Evolutionary conservation across 2,113 vertebrate species (phyloP).

Genomic region (Prolemur simus): DNA sequence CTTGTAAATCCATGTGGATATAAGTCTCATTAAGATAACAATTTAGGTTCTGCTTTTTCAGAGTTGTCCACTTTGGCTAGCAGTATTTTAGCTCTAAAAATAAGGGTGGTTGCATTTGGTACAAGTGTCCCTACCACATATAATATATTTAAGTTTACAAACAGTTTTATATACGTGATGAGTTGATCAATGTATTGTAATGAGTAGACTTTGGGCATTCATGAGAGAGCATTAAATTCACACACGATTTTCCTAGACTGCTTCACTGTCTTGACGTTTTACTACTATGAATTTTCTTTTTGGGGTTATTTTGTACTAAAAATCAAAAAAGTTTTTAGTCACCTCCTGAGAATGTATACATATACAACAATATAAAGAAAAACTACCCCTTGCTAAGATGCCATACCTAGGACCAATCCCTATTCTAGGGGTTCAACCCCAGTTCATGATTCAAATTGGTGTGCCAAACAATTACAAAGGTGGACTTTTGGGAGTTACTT

Average conservation of each 20-base stretch:
- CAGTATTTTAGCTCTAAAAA: neutral
- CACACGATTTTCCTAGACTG: neutral
- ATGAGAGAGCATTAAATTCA: neutral
- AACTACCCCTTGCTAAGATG: neutral
- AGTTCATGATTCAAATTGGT: neutral
- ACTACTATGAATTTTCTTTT: neutral
- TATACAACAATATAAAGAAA: neutral
- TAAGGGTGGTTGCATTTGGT: neutral
- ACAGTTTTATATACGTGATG: neutral
- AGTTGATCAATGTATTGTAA: neutral
- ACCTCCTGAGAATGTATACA: neutral
- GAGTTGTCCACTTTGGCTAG: neutral
- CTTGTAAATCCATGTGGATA: neutral
- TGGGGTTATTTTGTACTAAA: conserved; percentile 3
- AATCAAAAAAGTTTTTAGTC: neutral
- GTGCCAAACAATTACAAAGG: neutral
- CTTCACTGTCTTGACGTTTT: neutral
- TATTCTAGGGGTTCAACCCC: neutral
- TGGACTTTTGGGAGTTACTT: neutral
- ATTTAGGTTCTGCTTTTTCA: neutral
- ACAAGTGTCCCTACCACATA: neutral
- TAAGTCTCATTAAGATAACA: neutral
- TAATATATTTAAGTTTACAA: neutral
- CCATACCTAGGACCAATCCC: neutral
- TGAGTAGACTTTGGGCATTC: neutral